A percentile compares a stretch with the other conserved stretches of the same genome.
phyloP scores from a whole-genome alignment of 37 sponge, comb jelly and placozoan species.

The Oscarella lobularis region DNA sequence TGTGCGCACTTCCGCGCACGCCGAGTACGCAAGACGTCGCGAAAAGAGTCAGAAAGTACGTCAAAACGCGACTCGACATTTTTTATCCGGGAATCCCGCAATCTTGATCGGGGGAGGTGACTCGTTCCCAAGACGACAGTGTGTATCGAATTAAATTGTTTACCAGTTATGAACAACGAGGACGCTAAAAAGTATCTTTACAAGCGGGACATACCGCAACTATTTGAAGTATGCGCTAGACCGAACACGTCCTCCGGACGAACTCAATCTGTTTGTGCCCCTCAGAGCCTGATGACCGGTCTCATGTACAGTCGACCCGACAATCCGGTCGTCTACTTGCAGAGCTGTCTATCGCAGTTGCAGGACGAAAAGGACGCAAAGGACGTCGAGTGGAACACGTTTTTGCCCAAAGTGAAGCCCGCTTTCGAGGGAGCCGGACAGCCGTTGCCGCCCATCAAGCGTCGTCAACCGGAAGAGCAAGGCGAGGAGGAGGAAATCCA shows the following conservation, averaged over 20 bases:
- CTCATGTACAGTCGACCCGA: slow-evolving; percentile 39
- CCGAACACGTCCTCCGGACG: background rate
- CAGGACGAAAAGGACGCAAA: slow-evolving; percentile 8
- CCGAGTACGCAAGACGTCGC: background rate
- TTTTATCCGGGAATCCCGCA: background rate
- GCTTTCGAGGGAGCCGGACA: background rate
- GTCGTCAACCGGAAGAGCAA: background rate
- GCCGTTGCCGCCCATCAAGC: background rate
- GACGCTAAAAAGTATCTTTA: slow-evolving; percentile 39
- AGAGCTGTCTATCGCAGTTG: slow-evolving; percentile 11
- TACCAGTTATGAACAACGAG: slow-evolving; percentile 8
- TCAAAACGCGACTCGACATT: too few relatives aligned
- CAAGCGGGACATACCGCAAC: slow-evolving; percentile 29
- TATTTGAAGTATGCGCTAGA: slow-evolving; percentile 44
- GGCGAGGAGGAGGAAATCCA: background rate
- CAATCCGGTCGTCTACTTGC: slow-evolving; percentile 30
- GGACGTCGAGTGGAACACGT: slow-evolving; percentile 22
- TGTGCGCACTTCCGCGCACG: slow-evolving; percentile 46
- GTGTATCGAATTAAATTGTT: background rate
- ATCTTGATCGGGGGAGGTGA: too few relatives aligned
- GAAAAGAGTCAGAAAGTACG: too few relatives aligned
- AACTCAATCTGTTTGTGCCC: background rate
- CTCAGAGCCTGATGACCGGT: slow-evolving; percentile 41
- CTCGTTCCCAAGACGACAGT: background rate
- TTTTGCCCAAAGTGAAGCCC: background rate